Conservation (phyloP, 2,888 invertebrate genomes). For the Lycocerus yunnanus region DNA sequence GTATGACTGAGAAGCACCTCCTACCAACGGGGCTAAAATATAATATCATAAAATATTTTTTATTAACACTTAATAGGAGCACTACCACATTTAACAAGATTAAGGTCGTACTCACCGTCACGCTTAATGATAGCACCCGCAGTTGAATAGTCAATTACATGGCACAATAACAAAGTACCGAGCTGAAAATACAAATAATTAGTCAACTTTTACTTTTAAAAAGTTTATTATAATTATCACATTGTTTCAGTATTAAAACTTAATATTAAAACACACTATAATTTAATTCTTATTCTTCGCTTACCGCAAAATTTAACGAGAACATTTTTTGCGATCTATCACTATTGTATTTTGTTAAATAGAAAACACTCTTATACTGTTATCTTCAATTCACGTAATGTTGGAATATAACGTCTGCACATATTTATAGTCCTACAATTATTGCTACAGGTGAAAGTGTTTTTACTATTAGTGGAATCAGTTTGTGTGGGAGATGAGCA, state of each 20-base stretch:
- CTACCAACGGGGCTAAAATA: slow-evolving; percentile 14
- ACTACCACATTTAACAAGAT: background rate
- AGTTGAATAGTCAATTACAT: slow-evolving; percentile 30
- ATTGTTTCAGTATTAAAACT: background rate
- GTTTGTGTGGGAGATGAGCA: slow-evolving; percentile 35
- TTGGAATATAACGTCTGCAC: slow-evolving; percentile 33
- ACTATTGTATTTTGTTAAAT: background rate
- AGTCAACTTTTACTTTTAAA: background rate
- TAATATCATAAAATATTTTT: background rate
- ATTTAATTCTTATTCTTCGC: slow-evolving; percentile 7
- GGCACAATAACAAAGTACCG: slow-evolving; percentile 43
- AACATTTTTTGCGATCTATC: slow-evolving; percentile 9
- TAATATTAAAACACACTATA: background rate
- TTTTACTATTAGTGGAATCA: slow-evolving; percentile 30
- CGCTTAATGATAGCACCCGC: slow-evolving; percentile 44
- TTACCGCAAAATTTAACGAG: slow-evolving; percentile 20
- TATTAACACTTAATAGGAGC: background rate
- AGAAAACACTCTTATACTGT: slow-evolving; percentile 22
- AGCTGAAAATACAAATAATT: slow-evolving; percentile 37
- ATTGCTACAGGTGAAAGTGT: slow-evolving; percentile 36
- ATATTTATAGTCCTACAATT: slow-evolving; percentile 36
- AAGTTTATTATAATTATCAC: background rate
- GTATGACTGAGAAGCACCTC: slow-evolving; percentile 15
- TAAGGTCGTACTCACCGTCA: slow-evolving; percentile 43
- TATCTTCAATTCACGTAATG: slow-evolving; percentile 37